Conservation (phyloP, 2,888 invertebrate species). For the Nomada ferruginata region DNA sequence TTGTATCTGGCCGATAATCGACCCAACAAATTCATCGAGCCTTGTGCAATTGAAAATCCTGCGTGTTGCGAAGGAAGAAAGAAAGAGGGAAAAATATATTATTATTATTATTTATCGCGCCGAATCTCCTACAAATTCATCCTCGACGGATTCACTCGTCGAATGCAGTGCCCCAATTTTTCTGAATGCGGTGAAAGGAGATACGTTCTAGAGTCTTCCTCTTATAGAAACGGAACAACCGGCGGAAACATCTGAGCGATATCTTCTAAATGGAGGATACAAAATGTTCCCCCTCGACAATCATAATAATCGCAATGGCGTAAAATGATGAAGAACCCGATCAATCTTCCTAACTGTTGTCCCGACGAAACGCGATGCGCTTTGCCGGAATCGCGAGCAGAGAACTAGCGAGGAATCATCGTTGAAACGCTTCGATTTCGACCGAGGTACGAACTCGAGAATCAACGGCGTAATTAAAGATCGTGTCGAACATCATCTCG, state of each 20-base stretch:
- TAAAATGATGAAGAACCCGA: neutral
- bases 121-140: slow-evolving; percentile 1
- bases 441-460: neutral
- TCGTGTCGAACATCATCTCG: neutral
- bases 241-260: neutral
- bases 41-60: slow-evolving; percentile 26
- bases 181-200: slow-evolving; percentile 41
- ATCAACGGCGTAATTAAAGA: neutral
- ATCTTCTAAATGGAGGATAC: neutral
- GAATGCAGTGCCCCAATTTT: neutral
- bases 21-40: slow-evolving; percentile 35
- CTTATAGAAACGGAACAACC: neutral
- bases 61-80: neutral
- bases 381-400: neutral
- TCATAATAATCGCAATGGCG: no score
- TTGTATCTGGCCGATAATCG: slow-evolving; percentile 52
- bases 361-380: neutral
- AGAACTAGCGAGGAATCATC: no score
- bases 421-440: neutral
- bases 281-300: no score
- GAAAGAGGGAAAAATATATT: no score
- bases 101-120: neutral
- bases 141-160: neutral
- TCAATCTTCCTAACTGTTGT: neutral
- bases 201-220: neutral